Percentiles rank a stretch among this genome's conserved stretches.
phyloP scores from a whole-genome alignment of 2,888 invertebrate genomes.

The Doris montereyensis region DNA sequence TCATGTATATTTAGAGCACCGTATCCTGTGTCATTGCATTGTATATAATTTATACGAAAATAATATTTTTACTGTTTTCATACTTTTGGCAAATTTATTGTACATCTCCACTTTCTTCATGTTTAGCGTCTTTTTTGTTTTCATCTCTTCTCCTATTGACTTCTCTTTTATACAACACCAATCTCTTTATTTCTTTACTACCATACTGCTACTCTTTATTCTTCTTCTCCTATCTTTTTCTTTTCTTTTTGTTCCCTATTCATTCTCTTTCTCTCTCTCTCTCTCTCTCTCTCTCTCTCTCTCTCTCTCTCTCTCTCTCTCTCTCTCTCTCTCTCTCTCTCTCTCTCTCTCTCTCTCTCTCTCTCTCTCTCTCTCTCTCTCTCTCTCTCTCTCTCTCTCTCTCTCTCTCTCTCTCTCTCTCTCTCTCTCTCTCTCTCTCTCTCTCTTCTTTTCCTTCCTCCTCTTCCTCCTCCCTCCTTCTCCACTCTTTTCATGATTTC shows the following conservation, averaged over 20 bases:
- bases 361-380: neutral
- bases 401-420: neutral
- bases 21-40: too few relatives aligned
- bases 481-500: neutral
- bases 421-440: neutral
- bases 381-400: neutral
- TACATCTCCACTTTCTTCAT: too few relatives aligned
- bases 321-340: neutral
- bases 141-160: too few relatives aligned
- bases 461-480: neutral
- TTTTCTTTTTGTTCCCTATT: conserved; percentile 36
- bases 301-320: neutral
- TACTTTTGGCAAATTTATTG: too few relatives aligned
- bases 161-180: too few relatives aligned
- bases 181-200: too few relatives aligned
- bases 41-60: neutral
- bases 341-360: conserved; percentile 4
- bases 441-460: neutral
- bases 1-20: too few relatives aligned
- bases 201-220: too few relatives aligned
- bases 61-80: too few relatives aligned
- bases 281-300: neutral
- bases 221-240: conserved; percentile 27
- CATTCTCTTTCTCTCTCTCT: conserved; percentile 41
- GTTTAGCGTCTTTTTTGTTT: too few relatives aligned